Conservation (phyloP, 2,113 vertebrate species). For the Gobio gobio region DNA sequence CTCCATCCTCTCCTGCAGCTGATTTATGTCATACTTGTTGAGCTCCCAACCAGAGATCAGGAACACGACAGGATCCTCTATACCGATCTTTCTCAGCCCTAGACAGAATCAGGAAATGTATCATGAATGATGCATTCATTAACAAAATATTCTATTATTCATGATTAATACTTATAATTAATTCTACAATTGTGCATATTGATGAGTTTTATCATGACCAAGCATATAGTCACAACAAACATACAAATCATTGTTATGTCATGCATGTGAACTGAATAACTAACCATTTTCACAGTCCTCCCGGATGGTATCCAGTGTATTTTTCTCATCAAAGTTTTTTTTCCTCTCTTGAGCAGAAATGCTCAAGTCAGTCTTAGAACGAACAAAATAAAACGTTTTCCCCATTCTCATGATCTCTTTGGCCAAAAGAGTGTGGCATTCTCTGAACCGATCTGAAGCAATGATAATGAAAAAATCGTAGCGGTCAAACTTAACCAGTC, state of each 20-base stretch:
- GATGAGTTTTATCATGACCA: no score
- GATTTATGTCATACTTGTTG: not conserved
- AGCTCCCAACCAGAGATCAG: not conserved
- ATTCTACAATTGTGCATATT: no score
- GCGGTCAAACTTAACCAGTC: not conserved
- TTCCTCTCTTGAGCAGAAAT: not conserved
- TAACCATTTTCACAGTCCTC: not conserved
- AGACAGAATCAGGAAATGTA: no score
- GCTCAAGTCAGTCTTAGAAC: not conserved
- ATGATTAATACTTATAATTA: not conserved
- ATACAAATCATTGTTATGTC: no score
- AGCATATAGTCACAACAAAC: no score
- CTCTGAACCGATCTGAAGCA: not conserved
- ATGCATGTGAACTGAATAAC: not conserved
- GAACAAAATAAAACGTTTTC: not conserved
- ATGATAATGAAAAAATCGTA: slow-evolving; percentile 3
- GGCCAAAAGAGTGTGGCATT: not conserved
- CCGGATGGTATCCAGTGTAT: not conserved
- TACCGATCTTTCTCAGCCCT: not conserved
- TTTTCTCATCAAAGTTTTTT: not conserved
- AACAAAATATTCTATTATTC: not conserved
- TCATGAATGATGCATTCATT: not conserved
- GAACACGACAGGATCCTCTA: not conserved
- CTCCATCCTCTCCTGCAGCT: not conserved
- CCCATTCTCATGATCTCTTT: not conserved